Percentiles rank a stretch among this genome's conserved stretches.
Conservation (phyloP, 1,140 invertebrate species). For the Cherax quadricarinatus region DNA sequence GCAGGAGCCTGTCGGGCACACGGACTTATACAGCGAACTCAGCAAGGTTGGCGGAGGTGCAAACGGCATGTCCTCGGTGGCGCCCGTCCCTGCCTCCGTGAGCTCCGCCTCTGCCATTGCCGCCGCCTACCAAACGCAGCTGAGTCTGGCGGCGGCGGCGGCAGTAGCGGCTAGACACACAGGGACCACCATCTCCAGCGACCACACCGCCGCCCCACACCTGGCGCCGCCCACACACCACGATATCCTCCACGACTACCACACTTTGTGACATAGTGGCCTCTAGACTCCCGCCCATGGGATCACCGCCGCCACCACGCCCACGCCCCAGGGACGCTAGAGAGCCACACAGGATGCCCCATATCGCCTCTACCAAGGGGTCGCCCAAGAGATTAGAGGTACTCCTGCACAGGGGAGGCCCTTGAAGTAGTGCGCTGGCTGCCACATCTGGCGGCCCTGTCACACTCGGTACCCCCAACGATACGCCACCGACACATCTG, state of each 20-base stretch:
- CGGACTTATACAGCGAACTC: constrained; percentile 63
- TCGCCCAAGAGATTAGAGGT: neutral
- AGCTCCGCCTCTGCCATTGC: constrained; percentile 62
- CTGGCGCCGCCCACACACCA: constrained; percentile 60
- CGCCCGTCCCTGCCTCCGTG: constrained; percentile 58
- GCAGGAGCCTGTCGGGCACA: constrained; percentile 58
- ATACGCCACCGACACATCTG: neutral
- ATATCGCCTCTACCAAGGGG: neutral
- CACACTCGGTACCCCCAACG: neutral
- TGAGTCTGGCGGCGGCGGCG: constrained; percentile 62
- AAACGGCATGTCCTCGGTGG: constrained; percentile 66
- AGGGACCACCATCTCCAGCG: constrained; percentile 8
- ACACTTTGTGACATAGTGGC: constrained; percentile 63
- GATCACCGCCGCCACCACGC: constrained; percentile 1
- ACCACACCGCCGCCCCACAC: constrained; percentile 51
- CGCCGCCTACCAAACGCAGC: constrained; percentile 65
- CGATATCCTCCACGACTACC: constrained; percentile 67
- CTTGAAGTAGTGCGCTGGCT: neutral
- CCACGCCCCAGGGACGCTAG: constrained; percentile 17
- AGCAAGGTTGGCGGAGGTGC: constrained; percentile 60
- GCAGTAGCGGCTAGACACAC: constrained; percentile 63
- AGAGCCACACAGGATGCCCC: neutral
- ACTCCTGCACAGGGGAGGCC: neutral
- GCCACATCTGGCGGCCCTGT: neutral
- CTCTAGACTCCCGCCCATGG: constrained; percentile 43